Conservation (phyloP, 2,797 vertebrate species). For the Myotis daubentonii region DNA sequence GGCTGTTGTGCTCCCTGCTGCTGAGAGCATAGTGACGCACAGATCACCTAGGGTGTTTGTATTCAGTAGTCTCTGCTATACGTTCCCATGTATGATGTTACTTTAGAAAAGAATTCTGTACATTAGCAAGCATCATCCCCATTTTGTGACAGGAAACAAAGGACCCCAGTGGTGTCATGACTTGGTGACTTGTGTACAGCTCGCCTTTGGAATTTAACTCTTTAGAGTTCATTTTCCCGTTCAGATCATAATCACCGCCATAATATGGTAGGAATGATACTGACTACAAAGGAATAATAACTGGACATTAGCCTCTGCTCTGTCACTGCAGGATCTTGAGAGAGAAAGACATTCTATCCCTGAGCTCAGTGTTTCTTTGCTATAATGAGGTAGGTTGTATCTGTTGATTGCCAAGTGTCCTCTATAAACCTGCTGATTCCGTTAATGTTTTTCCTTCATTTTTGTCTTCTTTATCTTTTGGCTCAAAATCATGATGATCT, state of each 20-base stretch:
- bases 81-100: neutral
- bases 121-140: neutral
- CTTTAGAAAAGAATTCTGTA: neutral
- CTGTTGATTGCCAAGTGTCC: neutral
- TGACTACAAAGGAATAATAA: neutral
- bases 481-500: neutral
- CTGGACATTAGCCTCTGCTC: neutral
- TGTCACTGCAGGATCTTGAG: neutral
- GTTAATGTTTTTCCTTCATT: neutral
- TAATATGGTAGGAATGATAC: neutral
- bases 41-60: neutral
- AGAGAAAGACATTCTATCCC: neutral
- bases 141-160: neutral
- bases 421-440: neutral
- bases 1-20: neutral
- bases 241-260: neutral
- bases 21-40: neutral
- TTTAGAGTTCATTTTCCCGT: neutral
- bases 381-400: neutral
- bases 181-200: neutral
- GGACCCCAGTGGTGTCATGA: neutral
- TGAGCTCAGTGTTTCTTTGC: neutral
- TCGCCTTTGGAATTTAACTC: neutral
- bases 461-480: neutral
- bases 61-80: neutral